Percentiles rank a stretch among this genome's conserved stretches.
Conservation (phyloP, 2,888 invertebrate species). For the Diplolepis rosae region DNA sequence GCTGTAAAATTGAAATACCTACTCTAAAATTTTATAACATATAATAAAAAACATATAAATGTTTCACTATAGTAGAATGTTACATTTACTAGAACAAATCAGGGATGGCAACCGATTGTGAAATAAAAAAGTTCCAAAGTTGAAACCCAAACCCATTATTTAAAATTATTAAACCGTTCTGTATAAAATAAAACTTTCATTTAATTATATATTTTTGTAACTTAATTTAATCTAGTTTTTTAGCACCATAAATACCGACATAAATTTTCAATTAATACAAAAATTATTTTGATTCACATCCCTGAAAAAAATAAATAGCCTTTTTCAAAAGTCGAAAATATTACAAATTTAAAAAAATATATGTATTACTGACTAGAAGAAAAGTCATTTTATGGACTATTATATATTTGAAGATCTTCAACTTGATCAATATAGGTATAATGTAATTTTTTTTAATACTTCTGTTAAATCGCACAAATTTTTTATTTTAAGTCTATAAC, state of each 20-base stretch:
- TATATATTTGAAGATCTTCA: neutral
- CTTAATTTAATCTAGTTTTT: too few relatives aligned
- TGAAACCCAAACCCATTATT: too few relatives aligned
- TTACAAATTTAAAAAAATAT: neutral
- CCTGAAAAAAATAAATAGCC: neutral
- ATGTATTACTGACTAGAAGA: neutral
- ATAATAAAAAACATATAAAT: slow-evolving; percentile 7
- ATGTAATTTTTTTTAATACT: too few relatives aligned
- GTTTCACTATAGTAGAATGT: slow-evolving; percentile 6
- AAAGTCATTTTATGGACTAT: neutral
- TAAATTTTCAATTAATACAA: too few relatives aligned
- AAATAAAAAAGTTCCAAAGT: too few relatives aligned
- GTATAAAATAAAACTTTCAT: too few relatives aligned
- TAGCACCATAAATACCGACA: too few relatives aligned
- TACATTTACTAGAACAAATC: slow-evolving; percentile 8
- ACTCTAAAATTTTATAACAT: neutral
- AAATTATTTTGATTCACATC: too few relatives aligned
- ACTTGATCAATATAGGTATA: neutral
- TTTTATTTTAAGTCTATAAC: neutral
- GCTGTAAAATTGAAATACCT: neutral
- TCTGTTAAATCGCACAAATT: slow-evolving; percentile 1
- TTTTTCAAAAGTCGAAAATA: neutral
- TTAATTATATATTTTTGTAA: too few relatives aligned
- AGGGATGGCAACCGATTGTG: too few relatives aligned
- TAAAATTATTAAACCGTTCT: too few relatives aligned